Percentiles rank a stretch among this genome's conserved stretches.
phyloP scores from a whole-genome alignment of 2,888 invertebrate species.

The Drosophila kuntzei region DNA sequence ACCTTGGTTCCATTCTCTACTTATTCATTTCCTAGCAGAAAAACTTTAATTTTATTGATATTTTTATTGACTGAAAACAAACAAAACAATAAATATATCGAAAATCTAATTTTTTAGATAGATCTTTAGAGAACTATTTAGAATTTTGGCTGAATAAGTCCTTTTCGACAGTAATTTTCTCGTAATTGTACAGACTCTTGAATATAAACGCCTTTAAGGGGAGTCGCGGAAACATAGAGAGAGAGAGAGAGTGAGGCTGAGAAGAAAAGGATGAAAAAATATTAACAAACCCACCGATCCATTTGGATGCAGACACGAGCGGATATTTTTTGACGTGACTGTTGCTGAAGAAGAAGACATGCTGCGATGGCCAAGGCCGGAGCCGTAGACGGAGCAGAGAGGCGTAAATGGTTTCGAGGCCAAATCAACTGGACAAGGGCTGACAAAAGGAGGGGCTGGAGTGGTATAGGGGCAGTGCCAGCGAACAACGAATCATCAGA shows the following conservation, averaged over 20 bases:
- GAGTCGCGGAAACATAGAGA: neutral
- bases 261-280: conserved; percentile 39
- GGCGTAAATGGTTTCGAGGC: conserved; percentile 73
- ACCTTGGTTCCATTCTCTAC: no score
- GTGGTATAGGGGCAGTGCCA: conserved; percentile 26
- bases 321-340: conserved; percentile 81
- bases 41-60: no score
- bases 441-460: conserved; percentile 5
- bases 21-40: no score
- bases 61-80: no score
- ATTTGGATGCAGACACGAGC: conserved; percentile 79
- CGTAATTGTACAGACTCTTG: neutral
- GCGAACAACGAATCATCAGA: conserved; percentile 47
- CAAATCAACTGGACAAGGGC: conserved; percentile 62
- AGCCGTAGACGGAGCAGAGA: conserved; percentile 38
- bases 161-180: neutral
- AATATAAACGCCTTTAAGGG: conserved; percentile 1
- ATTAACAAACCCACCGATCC: conserved; percentile 64
- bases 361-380: conserved; percentile 57
- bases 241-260: neutral
- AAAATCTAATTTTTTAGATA: no score
- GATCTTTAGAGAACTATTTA: neutral
- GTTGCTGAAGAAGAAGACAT: conserved; percentile 65
- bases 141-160: neutral
- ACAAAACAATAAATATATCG: no score